phyloP scores from a whole-genome alignment of 2,888 invertebrate species.

The Pollenia labialis region DNA sequence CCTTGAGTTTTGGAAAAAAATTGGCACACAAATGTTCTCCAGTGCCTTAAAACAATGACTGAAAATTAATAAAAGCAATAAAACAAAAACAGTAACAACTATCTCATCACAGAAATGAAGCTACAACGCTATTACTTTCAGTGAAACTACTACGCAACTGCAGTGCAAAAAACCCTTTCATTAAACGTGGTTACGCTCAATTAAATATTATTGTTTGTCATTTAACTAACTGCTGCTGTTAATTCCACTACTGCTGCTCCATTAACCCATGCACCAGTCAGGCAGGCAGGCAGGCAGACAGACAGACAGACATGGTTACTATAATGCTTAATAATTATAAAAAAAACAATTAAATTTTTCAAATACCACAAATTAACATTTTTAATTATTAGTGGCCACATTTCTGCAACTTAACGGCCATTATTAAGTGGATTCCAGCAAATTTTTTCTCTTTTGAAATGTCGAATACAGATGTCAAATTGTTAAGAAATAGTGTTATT shows the following conservation, averaged over 20 bases:
- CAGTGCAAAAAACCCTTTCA: conserved; percentile 71
- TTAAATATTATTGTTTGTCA: conserved; percentile 81
- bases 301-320: not conserved
- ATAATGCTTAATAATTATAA: conserved; percentile 39
- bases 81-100: conserved; percentile 34
- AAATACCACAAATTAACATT: conserved; percentile 53
- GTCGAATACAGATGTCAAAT: conserved; percentile 23
- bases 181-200: conserved; percentile 79
- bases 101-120: conserved; percentile 21
- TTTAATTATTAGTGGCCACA: conserved; percentile 52
- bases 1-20: conserved; percentile 62
- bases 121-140: not conserved
- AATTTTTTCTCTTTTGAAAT: not conserved
- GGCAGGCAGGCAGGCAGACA: not conserved
- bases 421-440: conserved; percentile 5
- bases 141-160: conserved; percentile 23
- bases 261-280: conserved; percentile 2
- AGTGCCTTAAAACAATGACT: conserved; percentile 69
- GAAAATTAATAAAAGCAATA: conserved; percentile 63
- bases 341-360: conserved; percentile 58
- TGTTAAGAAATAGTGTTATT: not conserved
- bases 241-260: not conserved
- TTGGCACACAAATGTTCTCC: conserved; percentile 71
- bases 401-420: conserved; percentile 29
- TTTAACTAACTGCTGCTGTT: conserved; percentile 62